These are phyloP conservation scores for Andrena marginata DNA, from an alignment of 2,888 invertebrate genomes.

Conservation along the genomic window DNA sequence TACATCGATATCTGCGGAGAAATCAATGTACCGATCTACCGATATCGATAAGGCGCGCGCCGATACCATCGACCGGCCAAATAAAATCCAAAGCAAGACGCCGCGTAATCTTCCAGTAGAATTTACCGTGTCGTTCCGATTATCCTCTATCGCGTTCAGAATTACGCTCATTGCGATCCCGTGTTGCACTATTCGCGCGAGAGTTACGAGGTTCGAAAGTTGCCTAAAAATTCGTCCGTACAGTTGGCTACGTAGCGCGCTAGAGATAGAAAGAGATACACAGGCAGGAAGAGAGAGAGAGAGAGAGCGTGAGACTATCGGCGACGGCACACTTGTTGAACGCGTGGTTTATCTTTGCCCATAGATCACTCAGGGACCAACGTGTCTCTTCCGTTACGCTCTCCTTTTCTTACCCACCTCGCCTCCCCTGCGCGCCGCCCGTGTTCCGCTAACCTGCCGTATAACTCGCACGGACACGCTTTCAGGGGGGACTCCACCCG, in stretches of 20 bases:
- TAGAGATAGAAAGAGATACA: background rate
- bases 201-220: conserved; percentile 1
- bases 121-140: background rate
- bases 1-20: too few relatives aligned
- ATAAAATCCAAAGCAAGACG: background rate
- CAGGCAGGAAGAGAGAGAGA: conserved; percentile 18
- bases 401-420: conserved; percentile 48
- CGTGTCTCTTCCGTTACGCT: conserved; percentile 66
- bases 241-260: background rate
- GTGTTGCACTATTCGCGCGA: background rate
- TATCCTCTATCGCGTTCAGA: background rate
- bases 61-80: background rate
- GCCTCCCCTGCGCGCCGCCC: conserved; percentile 18
- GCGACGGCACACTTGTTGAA: conserved; percentile 84
- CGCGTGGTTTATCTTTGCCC: conserved; percentile 84
- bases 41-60: background rate
- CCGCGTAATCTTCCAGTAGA: background rate
- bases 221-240: conserved; percentile 35
- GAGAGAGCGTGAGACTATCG: conserved; percentile 73
- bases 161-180: background rate
- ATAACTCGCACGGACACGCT: conserved; percentile 45
- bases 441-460: conserved; percentile 41
- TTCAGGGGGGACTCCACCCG: conserved; percentile 8
- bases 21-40: background rate
- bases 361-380: conserved; percentile 82